Evolutionary conservation across 2,888 invertebrate species (phyloP).

Genomic region (Callinectes sapidus): DNA sequence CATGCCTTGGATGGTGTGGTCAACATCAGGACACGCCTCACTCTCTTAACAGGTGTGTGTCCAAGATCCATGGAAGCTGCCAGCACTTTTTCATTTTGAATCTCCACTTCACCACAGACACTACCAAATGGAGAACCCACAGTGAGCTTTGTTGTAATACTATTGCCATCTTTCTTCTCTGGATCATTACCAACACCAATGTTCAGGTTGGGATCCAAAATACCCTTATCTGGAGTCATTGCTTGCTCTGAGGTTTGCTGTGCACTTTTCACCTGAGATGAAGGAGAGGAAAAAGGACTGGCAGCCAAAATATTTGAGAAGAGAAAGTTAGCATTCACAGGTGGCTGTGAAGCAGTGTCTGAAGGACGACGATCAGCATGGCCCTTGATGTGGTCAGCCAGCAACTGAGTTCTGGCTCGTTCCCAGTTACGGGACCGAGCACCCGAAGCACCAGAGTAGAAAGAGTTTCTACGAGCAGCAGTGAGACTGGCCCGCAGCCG

Average conservation of each 20-base stretch:
- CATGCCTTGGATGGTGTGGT: slow-evolving; percentile 53
- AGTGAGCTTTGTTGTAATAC: not conserved
- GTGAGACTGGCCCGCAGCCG: slow-evolving; percentile 58
- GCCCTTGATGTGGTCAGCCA: slow-evolving; percentile 61
- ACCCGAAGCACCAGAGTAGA: slow-evolving; percentile 68
- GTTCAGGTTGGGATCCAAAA: slow-evolving; percentile 40
- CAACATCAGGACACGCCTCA: slow-evolving; percentile 48
- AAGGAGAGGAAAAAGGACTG: not conserved
- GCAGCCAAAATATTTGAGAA: slow-evolving; percentile 66
- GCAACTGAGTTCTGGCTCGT: slow-evolving; percentile 61
- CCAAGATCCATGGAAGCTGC: slow-evolving; percentile 15
- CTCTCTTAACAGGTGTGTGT: slow-evolving; percentile 55
- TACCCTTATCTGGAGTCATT: slow-evolving; percentile 39
- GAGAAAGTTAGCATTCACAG: slow-evolving; percentile 60
- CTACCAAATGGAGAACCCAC: not conserved
- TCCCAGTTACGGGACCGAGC: slow-evolving; percentile 72
- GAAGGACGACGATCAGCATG: slow-evolving; percentile 41
- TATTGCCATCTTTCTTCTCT: not conserved
- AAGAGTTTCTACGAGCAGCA: slow-evolving; percentile 62
- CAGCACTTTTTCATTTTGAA: not conserved
- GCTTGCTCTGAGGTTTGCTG: not conserved
- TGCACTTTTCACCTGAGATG: not conserved
- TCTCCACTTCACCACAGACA: not conserved
- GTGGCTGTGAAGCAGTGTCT: not conserved
- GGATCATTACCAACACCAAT: not conserved